Evolutionary conservation across 2,888 invertebrate genomes (phyloP), one percentile per base, ranked within the genome.

Genomic region (Hyposoter didymator): DNA sequence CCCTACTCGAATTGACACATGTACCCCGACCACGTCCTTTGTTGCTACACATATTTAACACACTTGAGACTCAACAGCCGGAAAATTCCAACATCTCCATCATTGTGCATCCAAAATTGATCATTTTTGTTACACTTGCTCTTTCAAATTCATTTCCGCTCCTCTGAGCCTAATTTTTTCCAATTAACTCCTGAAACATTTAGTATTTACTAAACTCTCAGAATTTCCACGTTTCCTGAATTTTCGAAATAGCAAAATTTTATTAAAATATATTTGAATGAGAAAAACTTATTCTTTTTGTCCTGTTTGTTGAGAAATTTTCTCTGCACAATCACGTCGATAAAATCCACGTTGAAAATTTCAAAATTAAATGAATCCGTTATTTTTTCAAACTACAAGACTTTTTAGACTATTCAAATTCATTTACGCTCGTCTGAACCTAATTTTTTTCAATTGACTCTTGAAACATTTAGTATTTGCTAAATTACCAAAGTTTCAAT

Each of bases 81-180:
- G 90, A 91, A 93, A 93, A 93, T 93, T 91, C 89, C 86, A 89
- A 91, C 90, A 92, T 92, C 89, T 91, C 91, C 90, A 91, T 90
- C 91, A 28, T 32, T 52, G 19, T 59, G 6, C 19, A 28, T 83
- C 84, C 39, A 64, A 59, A 90, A 91, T 88, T 92, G 92, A 76
- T 88, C 92, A 91, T 89, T 93, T 93, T 89, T 89, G 62, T 83
- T 1, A 19, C 78, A 81, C 83, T 84, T 78, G 66, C 39, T 62
- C 59, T 52, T 52, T 17, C n/a, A 6, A 19, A 22, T 49, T 39
- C 45, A 64, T 80, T 70, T n/a, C n/a, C 17, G 17, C 47, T n/a
- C 17, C 32, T 45, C 0, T 7, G 19, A 12, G 10, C 32, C n/a
- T 17, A 43, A 17, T 28, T 74, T 10, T n/a, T 22, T 59, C 12